phyloP scores from a whole-genome alignment of 2,888 invertebrate genomes.

The Spisula solida region DNA sequence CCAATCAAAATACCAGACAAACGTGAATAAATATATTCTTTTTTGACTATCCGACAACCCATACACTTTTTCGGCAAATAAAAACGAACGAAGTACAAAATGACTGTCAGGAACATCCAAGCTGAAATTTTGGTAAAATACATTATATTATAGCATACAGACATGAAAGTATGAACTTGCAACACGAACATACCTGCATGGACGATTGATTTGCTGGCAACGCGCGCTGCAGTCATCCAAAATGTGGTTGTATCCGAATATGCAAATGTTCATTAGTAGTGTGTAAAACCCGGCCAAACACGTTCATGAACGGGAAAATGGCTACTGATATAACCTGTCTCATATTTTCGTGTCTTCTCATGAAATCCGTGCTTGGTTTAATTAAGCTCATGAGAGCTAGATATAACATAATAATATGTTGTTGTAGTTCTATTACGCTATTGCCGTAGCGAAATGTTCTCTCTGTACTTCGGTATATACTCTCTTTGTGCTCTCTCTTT shows the following conservation, averaged over 20 bases:
- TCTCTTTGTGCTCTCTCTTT: too few species aligned
- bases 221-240: background rate
- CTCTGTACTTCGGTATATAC: too few species aligned
- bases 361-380: too few species aligned
- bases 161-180: background rate
- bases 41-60: background rate
- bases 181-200: background rate
- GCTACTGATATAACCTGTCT: too few species aligned
- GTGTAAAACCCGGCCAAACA: too few species aligned
- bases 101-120: background rate
- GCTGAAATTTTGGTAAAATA: background rate
- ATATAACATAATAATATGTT: too few species aligned
- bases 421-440: too few species aligned
- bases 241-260: background rate
- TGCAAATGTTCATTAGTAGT: too few species aligned
- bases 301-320: too few species aligned
- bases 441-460: too few species aligned
- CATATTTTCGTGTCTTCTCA: too few species aligned
- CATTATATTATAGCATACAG: background rate
- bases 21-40: background rate
- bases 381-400: too few species aligned
- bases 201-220: background rate
- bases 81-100: background rate
- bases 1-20: background rate
- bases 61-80: background rate